phyloP scores from a whole-genome alignment of 2,113 vertebrate species.

The Ptilonorhynchus violaceus region DNA sequence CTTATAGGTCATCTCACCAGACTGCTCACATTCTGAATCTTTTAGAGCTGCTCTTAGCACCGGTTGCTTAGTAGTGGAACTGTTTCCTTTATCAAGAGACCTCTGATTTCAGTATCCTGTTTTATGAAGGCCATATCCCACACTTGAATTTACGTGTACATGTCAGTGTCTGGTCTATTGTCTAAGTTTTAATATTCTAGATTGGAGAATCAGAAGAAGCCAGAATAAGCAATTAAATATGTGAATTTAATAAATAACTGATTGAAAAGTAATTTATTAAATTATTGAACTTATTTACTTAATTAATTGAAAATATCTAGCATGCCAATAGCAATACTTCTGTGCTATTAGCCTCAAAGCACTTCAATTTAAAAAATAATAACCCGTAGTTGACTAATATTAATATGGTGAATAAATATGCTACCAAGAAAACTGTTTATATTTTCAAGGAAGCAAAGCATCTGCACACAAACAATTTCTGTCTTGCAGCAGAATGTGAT shows the following conservation, averaged over 20 bases:
- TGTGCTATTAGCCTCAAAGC: neutral
- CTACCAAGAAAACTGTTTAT: neutral
- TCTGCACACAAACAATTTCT: neutral
- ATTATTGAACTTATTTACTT: neutral
- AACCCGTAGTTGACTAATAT: neutral
- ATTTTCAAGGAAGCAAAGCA: constrained; percentile 7
- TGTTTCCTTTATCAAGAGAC: neutral
- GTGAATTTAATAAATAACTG: neutral
- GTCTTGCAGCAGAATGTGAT: neutral
- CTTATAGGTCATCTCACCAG: neutral
- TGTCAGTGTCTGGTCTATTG: neutral
- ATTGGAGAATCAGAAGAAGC: neutral
- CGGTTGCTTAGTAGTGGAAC: neutral
- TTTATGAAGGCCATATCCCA: neutral
- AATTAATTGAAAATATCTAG: neutral
- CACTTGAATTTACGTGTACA: neutral
- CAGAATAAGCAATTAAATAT: neutral
- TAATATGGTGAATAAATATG: neutral
- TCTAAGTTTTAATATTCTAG: neutral
- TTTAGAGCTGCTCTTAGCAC: neutral
- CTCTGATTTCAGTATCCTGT: neutral
- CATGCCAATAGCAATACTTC: neutral
- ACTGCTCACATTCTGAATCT: neutral
- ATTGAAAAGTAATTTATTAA: neutral
- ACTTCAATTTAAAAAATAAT: neutral